phyloP scores from a whole-genome alignment of 2,797 vertebrate species.

The Schizopygopsis pylzovi region DNA sequence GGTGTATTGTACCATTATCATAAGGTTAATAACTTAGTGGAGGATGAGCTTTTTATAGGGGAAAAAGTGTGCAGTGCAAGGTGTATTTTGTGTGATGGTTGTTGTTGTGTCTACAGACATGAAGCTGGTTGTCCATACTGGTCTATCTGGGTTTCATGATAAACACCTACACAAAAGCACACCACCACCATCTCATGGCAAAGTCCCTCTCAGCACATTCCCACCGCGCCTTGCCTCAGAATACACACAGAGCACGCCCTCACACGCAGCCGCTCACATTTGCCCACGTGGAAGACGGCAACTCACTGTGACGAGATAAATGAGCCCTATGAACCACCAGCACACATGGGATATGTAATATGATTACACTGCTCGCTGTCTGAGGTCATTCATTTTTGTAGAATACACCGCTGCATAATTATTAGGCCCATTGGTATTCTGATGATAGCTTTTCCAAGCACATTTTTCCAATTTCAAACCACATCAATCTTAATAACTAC shows the following conservation, averaged over 20 bases:
- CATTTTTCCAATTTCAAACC: too few species aligned
- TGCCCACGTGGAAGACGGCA: background rate
- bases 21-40: too few species aligned
- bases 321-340: background rate
- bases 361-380: background rate
- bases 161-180: constrained; percentile 17
- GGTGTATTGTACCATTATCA: background rate
- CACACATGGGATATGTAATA: background rate
- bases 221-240: background rate
- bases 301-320: constrained; percentile 4
- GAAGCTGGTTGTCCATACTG: constrained; percentile 23
- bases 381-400: too few species aligned
- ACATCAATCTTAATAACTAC: too few species aligned
- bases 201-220: constrained; percentile 40
- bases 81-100: background rate
- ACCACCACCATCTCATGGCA: background rate
- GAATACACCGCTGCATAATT: too few species aligned
- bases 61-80: background rate
- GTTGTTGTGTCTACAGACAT: background rate
- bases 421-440: too few species aligned
- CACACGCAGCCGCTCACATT: background rate
- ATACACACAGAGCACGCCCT: background rate
- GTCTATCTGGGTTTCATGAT: background rate
- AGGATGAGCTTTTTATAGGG: background rate
- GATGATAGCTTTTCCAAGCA: too few species aligned